Base-by-base conservation (phyloP, 2,797 vertebrate species). In the Sebastes paucispinis region DNA sequence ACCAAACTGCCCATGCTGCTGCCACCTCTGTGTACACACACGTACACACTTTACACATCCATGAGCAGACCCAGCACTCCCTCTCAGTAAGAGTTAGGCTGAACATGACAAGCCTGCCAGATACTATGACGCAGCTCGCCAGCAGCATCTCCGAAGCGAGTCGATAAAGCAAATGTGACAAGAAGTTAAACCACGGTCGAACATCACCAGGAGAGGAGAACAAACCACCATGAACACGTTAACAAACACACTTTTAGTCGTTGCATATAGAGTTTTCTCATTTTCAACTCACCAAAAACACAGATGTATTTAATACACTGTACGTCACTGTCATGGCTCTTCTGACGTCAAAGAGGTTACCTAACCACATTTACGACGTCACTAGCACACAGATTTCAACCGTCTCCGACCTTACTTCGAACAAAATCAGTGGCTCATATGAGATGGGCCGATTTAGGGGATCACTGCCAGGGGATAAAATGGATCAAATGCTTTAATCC, bases 401-500 rank as follows among this genome's bases (percentile, higher is more conserved):
- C 72, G 43, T 67, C 80, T 79, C 69, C n/a, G 57, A 54, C 73
- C 59, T 71, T 32, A 60, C 74, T 75, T 75, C n/a, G 43, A 74
- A 76, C 80, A 76, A 86, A 88, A 85, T 81, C 81, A 77, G 78
- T 57, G 65, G 77, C 83, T 90, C 65, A 54, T 70, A 62, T 20
- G 81, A 88, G 89, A 90, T 52, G 82, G 81, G 78, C 64, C n/a
- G 87, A 89, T 93, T 91, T 90, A 87, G 82, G 80, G 77, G 85
- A 92, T 91, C 85, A 80, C 73, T 69, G 86, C 85, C 74, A 75
- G 34, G 71, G 89, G 89, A 92, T 94, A 25, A 92, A 91, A 86
- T 87, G 88, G 83, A 92, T 91, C 83, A 91, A 86, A 85, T 69
- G 69, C 71, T 90, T 85, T 93, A 94, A 94, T 93, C 89, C 89